Percentiles rank a stretch among this genome's conserved stretches.
These are phyloP conservation scores for Fistularia tabacaria DNA, from an alignment of 2,797 vertebrate species.

Conservation along the genomic window DNA sequence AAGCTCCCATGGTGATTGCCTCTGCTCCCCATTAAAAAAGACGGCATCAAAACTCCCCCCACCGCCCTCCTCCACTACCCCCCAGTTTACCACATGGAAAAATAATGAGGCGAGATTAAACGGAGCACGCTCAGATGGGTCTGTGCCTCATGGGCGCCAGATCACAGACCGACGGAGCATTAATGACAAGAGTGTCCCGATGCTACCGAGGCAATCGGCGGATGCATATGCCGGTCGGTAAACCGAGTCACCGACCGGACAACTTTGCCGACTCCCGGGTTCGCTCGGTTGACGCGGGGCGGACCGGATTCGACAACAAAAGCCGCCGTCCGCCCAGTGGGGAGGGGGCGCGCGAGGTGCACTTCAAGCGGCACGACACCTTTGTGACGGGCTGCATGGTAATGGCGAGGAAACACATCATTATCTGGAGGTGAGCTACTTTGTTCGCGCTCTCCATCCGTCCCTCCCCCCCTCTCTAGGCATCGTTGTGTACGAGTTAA, in stretches of 20 bases:
- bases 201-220: slow-evolving; percentile 4
- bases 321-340: slow-evolving; percentile 9
- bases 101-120: slow-evolving; percentile 48
- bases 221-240: slow-evolving; percentile 23
- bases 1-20: slow-evolving; percentile 37
- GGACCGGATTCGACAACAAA: slow-evolving; percentile 11
- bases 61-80: not conserved
- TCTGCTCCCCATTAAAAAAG: slow-evolving; percentile 36
- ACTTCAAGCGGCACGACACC: slow-evolving; percentile 15
- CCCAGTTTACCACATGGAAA: slow-evolving; percentile 29
- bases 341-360: slow-evolving; percentile 11
- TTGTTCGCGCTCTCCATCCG: slow-evolving; percentile 8
- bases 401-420: slow-evolving; percentile 40
- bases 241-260: slow-evolving; percentile 1
- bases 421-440: slow-evolving; percentile 49
- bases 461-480: slow-evolving; percentile 11
- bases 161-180: slow-evolving; percentile 32
- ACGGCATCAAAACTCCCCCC: slow-evolving; percentile 27
- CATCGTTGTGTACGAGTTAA: slow-evolving; percentile 48
- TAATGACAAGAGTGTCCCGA: slow-evolving; percentile 25
- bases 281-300: no score
- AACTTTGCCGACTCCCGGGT: no score
- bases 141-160: slow-evolving; percentile 22
- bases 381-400: slow-evolving; percentile 31
- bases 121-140: slow-evolving; percentile 9